Base-by-base conservation (phyloP, 1,140 invertebrate species). In the Saccostrea echinata region DNA sequence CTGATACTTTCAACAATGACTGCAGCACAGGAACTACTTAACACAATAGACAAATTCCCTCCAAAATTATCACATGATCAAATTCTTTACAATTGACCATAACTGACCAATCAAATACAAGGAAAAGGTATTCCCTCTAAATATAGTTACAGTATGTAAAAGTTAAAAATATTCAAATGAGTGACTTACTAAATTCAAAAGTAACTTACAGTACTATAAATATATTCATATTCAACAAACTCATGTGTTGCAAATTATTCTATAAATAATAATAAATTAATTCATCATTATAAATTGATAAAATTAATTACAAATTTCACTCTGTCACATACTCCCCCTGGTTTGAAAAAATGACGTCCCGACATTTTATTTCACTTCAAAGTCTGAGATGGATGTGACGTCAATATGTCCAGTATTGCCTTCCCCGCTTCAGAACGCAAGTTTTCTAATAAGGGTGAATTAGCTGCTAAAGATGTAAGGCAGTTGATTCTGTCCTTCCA, bases 281-380 rank as follows among this genome's bases (percentile, higher is more conserved):
- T 21, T n/a, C 18, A 8, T n/a, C 57, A n/a, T 64, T 1, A n/a
- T n/a, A 24, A n/a, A 64, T 64, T 43, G 43, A 43, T 43, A 43
- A 43, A 43, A 43, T 8, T 43, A 64, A 35, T 13, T 55, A 35
- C 1, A 35, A 85, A 68, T 35, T 85, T 68, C 84, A 85, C 84
- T 85, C 55, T 85, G 18, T n/a, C 84, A 85, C 84, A 85, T 68
- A 85, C 57, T 64, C 84, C 55, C 57, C 61, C 84, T 24, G 12
- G 84, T 53, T 53, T 24, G 61, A 85, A 85, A 43, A 43, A 64
- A 85, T 85, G 84, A 35, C 84, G 57, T 68, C 84, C 35, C 57
- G 57, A n/a, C n/a, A n/a, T n/a, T n/a, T 61, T 30, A 84, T 16
- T 9, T 84, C 82, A 84, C 43, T 53, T 27, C 21, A 33, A 21